Base-by-base conservation (phyloP, 2,113 vertebrate species). In the Larimichthys crocea region DNA sequence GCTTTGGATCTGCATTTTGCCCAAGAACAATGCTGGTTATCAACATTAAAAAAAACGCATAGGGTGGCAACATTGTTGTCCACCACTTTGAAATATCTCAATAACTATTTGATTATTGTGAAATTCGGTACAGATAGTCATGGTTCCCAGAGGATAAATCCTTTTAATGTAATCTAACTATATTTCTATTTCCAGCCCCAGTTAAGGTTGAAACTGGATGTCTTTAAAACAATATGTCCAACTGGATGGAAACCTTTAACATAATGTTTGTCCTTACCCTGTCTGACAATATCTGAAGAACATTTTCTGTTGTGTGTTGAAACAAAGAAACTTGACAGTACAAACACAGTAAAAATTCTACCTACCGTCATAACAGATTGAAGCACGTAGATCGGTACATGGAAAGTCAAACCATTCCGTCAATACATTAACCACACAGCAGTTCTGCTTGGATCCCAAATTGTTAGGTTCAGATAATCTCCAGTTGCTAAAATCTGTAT, bases 361-460 rank as follows among this genome's bases (percentile, higher is more conserved):
- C 66, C 26, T 86, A 89, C 83, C 85, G 4, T 79, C 0, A 61
- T 35, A 81, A 63, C 79, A 92, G 29, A 85, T 63, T 26, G 53
- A 19, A 40, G 20, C 40, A 11, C 0, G 0, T 5, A 0, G 0
- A 3, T 0, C 0, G 0, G 0, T 0, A 56, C 76, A 84, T 1
- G 0, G 0, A 0, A 0, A 1, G 55, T 75, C 19, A 6, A 0
- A 0, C 86, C 86, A 90, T 1, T 2, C 0, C 3, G 75, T 86
- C 0, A 2, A 0, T 0, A 0, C 0, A 0, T 0, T 1, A 29
- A 84, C 72, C 5, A 0, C 0, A 6, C 17, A 11, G 20, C 90
- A 85, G 40, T 0, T 11, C 10, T 59, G 0, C 0, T 0, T 7
- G 3, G 0, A 0, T 0, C 0, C 0, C 1, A 0, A 0, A 0